Evolutionary conservation across 2,113 vertebrate species (phyloP), one percentile per base, ranked within the genome.

Genomic region (Leptocoma aspasia): DNA sequence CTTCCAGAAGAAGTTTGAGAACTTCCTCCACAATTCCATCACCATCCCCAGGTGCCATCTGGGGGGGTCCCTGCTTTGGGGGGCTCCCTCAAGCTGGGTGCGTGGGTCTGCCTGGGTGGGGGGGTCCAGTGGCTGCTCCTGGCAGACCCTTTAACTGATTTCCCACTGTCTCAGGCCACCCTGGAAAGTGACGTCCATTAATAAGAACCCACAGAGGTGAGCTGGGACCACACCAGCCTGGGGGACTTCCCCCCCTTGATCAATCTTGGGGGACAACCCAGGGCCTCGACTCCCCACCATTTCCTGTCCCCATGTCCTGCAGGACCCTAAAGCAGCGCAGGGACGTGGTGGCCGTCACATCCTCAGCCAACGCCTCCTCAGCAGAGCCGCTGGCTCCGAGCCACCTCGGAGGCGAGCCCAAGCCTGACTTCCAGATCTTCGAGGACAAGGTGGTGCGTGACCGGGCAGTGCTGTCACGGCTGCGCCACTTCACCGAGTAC

Each of bases 1-100:
- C 45, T 98, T 98, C 97, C 98, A 98, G 93, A 98, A 98, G 97
- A 98, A 98, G 85, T 98, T 98, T 9, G 98, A 98, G 91, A 98
- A 98, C 97, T 98, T 98, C 56, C 97, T 98, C 3, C 97, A 98
- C 71, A 98, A 98, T 64, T 98, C 98, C 50, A 98, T 98, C 97
- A 98, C 98, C 87, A 98, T 98, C n/a, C 98, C 98, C 75, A 98
- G 97, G 98, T 98, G 91, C 63, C 1, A 4, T 31, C 35, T 0
- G 1, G 5, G 41, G 28, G 22, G 23, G n/a, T 70, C 47, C 41
- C 15, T 41, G 23, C 35, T 56, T 31, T 13, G 3, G 31, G 30
- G 17, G 24, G n/a, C 72, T 37, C 12, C 13, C 26, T 19, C 13
- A 20, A 44, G 61, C 31, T 69, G 96, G 35, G 71, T 54, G 22